Conservation (phyloP, 2,113 vertebrate species). For the Cyphomyrus plagiostoma region DNA sequence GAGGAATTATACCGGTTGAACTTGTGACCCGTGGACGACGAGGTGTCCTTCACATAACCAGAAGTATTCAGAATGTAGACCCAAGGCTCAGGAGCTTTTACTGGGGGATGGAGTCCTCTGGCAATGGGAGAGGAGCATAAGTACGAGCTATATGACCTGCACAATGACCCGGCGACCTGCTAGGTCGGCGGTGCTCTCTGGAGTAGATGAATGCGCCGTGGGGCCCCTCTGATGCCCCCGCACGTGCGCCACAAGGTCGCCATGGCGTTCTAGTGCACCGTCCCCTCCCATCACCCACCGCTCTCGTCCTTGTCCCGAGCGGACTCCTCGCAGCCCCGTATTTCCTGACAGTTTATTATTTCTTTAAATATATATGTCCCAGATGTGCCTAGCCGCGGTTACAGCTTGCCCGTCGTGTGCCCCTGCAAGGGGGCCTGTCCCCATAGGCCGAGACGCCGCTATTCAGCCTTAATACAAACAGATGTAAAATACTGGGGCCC, state of each 20-base stretch:
- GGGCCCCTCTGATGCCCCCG: neutral
- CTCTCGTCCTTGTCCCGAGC: neutral
- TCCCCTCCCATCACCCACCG: neutral
- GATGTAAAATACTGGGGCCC: neutral
- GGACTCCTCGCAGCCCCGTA: neutral
- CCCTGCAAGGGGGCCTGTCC: neutral
- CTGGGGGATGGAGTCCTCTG: neutral
- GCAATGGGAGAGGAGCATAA: neutral
- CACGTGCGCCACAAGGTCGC: constrained; percentile 28
- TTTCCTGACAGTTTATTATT: constrained; percentile 15
- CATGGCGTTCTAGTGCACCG: constrained; percentile 12
- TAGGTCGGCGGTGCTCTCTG: neutral
- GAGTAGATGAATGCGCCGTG: constrained; percentile 27
- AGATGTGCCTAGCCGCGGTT: neutral
- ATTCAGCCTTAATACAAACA: neutral
- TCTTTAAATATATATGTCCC: neutral
- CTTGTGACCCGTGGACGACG: neutral
- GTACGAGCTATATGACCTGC: neutral
- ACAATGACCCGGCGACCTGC: neutral
- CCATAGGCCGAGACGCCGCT: neutral
- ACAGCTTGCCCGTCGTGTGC: neutral
- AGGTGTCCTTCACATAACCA: neutral
- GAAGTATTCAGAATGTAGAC: neutral
- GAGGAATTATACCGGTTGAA: neutral
- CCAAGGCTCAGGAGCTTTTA: neutral